A percentile compares a stretch with the other conserved stretches of the same genome.
phyloP scores from a whole-genome alignment of 2,888 invertebrate genomes.

The Zonitis immaculata region DNA sequence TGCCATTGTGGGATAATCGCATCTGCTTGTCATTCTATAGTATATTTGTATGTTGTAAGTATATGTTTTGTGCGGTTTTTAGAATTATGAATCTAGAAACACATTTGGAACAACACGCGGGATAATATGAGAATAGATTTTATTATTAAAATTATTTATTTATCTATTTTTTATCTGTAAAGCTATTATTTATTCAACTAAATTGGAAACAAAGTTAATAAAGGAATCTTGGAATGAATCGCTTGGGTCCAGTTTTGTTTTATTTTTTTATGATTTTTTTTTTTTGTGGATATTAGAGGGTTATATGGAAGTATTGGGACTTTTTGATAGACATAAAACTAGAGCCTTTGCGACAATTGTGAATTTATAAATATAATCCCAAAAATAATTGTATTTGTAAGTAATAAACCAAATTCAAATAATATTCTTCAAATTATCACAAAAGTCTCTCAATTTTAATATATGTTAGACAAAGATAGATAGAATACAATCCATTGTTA shows the following conservation, averaged over 20 bases:
- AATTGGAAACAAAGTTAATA: not conserved
- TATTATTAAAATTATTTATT: not conserved
- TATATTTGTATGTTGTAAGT: not conserved
- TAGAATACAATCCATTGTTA: not conserved
- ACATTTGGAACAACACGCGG: not conserved
- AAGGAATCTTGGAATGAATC: not conserved
- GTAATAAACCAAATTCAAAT: no score
- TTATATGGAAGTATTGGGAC: no score
- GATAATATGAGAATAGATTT: not conserved
- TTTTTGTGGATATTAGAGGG: not conserved
- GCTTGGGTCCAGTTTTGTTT: not conserved
- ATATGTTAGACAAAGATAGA: not conserved
- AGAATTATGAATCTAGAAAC: not conserved
- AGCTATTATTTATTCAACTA: not conserved
- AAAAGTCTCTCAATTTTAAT: not conserved
- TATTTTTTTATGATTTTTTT: no score
- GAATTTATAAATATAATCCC: no score
- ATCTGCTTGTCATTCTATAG: not conserved
- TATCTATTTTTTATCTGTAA: no score
- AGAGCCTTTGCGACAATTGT: no score
- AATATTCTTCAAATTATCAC: no score
- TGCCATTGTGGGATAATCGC: not conserved
- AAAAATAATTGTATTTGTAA: no score
- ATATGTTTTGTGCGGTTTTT: not conserved
- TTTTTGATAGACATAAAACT: no score